Evolutionary conservation across 64 coral and sea anemone genomes (phyloP).

Genomic region (Platygyra sinensis): DNA sequence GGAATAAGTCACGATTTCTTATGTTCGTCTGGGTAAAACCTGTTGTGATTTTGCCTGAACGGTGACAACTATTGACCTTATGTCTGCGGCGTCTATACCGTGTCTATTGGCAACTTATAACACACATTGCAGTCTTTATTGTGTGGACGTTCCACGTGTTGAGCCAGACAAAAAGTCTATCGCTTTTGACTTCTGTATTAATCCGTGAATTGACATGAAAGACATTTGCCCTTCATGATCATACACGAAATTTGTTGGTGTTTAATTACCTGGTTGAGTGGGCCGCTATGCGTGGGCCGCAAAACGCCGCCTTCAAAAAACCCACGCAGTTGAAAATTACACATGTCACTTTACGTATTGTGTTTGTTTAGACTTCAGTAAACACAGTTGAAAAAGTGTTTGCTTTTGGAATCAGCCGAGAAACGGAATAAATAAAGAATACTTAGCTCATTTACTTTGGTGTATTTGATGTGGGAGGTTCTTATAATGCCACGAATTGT

Average conservation of each 20-base stretch:
- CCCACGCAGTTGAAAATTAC: not conserved
- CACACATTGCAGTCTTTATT: not conserved
- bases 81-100: not conserved
- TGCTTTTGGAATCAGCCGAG: not conserved
- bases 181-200: not conserved
- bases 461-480: not conserved
- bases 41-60: too few species aligned
- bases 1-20: too few species aligned
- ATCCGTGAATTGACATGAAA: constrained; percentile 8
- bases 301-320: not conserved
- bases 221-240: not conserved
- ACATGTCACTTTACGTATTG: constrained; percentile 10
- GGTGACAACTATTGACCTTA: not conserved
- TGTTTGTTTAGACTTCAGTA: constrained; percentile 9
- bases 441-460: not conserved
- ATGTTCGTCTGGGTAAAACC: too few species aligned
- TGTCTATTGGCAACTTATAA: not conserved
- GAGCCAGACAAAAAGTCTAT: constrained; percentile 4
- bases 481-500: too few species aligned
- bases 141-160: not conserved
- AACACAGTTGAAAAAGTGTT: constrained; percentile 30
- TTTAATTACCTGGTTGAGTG: not conserved
- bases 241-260: not conserved
- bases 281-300: not conserved
- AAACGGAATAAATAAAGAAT: not conserved